Evolutionary conservation across 2,888 invertebrate species (phyloP).

Genomic region (Melitaea athalia): DNA sequence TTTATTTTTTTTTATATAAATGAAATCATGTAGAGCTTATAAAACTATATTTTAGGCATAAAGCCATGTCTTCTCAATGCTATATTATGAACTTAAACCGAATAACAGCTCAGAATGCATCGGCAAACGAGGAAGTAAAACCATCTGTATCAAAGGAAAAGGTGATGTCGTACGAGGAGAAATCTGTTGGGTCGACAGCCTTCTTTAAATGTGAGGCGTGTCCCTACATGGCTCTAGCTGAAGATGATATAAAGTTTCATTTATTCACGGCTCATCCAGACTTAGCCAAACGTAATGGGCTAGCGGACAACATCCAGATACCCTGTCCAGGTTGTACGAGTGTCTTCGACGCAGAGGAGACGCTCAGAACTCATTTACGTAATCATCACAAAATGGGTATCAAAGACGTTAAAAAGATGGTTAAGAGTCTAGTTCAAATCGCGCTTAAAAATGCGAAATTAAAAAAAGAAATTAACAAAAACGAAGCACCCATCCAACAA

Average conservation of each 20-base stretch:
- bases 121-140: constrained; percentile 46
- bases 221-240: constrained; percentile 79
- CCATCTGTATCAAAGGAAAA: constrained; percentile 61
- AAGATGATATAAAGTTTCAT: constrained; percentile 79
- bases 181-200: constrained; percentile 74
- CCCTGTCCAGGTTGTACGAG: constrained; percentile 87
- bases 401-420: constrained; percentile 82
- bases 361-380: constrained; percentile 84
- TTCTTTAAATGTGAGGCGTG: constrained; percentile 82
- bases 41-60: not conserved
- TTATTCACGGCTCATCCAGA: constrained; percentile 75
- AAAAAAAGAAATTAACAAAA: constrained; percentile 62
- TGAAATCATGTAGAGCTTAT: not conserved
- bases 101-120: constrained; percentile 43
- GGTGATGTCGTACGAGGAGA: constrained; percentile 76
- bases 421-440: constrained; percentile 79
- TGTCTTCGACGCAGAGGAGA: constrained; percentile 84
- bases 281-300: constrained; percentile 76
- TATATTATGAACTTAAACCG: constrained; percentile 57
- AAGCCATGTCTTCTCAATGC: constrained; percentile 52
- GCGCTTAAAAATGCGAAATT: constrained; percentile 71
- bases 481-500: constrained; percentile 43
- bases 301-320: constrained; percentile 79
- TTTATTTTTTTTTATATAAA: constrained; percentile 6
- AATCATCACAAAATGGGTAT: constrained; percentile 86